Base-by-base conservation (phyloP, 1,140 invertebrate genomes). In the Eulimnadia texana region DNA sequence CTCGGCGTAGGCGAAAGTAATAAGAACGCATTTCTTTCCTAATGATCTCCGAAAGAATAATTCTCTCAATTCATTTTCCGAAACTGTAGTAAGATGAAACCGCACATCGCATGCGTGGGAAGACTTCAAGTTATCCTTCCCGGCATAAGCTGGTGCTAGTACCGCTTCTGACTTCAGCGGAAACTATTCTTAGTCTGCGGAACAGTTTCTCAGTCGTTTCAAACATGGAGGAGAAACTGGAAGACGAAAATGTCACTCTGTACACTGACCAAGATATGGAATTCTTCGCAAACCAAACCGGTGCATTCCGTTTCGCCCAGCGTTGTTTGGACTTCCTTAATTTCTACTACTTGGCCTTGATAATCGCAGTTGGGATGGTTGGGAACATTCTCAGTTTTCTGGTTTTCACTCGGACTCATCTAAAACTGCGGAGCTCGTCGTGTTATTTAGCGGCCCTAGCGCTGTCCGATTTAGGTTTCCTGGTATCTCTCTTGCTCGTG, bases 361-460 rank as follows among this genome's bases (percentile, higher is more conserved):
- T 80, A 10, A 78, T 81, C 24, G 57, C 67, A 0, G 59, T 78
- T 0, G 80, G 80, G 0, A 63, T 81, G 3, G 64, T 81, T 0
- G 80, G 80, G 1, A 82, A 82, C 59, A 63, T 77, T 0, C 62
- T 81, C 0, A 79, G 77, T 1, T 79, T 78, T 64, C 51, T 79
- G 0, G 79, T 81, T 0, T 82, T 82, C 59, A 65, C 79, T 0
- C 76, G 74, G 51, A 80, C 79, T 0, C 76, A 79, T 55, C 63
- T 82, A 1, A 77, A 75, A 58, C 72, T 77, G 65, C 67, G 79
- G 1, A 79, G 79, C 54, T 81, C 79, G 0, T 79, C 78, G 47
- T 80, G 80, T 33, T 82, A 81, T 62, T 62, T 82, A 20, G 79
- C 80, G 0, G 80, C 79, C 0, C 64, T 82, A 22, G 74, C 79